A percentile compares a stretch with the other conserved stretches of the same genome.
These are phyloP conservation scores for Drosophila carrolli DNA, from an alignment of 1,140 invertebrate species.

Conservation along the genomic window DNA sequence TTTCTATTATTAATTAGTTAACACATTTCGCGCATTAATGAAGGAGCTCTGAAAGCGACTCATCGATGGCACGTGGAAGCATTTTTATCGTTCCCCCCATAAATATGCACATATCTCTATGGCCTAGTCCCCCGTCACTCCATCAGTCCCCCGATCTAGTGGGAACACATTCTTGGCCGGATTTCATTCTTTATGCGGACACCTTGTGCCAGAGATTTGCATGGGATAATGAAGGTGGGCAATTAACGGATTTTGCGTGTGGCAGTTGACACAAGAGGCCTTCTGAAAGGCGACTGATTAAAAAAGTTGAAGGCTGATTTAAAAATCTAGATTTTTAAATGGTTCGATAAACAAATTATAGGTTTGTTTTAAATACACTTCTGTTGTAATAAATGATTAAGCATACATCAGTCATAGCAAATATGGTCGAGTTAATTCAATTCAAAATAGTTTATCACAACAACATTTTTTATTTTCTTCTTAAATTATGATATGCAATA, in stretches of 20 bases:
- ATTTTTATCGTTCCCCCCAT: slow-evolving; percentile 55
- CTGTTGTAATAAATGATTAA: too few species aligned
- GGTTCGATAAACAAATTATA: not conserved
- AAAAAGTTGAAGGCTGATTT: slow-evolving; percentile 1
- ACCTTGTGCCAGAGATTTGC: slow-evolving; percentile 38
- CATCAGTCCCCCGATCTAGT: not conserved
- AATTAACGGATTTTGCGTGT: slow-evolving; percentile 41
- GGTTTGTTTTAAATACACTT: not conserved
- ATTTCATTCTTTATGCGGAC: slow-evolving; percentile 36
- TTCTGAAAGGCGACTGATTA: slow-evolving; percentile 31
- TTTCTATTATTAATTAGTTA: slow-evolving; percentile 76
- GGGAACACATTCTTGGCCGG: slow-evolving; percentile 52
- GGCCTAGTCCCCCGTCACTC: not conserved
- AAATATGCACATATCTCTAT: slow-evolving; percentile 65
- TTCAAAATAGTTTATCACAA: not conserved
- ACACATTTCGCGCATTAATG: slow-evolving; percentile 70
- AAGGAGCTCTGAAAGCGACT: slow-evolving; percentile 32
- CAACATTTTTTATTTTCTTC: not conserved
- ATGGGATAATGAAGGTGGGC: slow-evolving; percentile 28
- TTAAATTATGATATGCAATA: not conserved
- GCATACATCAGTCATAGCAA: too few species aligned
- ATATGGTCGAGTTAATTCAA: too few species aligned
- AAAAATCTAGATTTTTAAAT: slow-evolving; percentile 1
- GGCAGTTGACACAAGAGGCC: slow-evolving; percentile 18
- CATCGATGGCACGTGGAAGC: slow-evolving; percentile 67